Conservation (phyloP, 2,888 invertebrate species). For the Diloba caeruleocephala region DNA sequence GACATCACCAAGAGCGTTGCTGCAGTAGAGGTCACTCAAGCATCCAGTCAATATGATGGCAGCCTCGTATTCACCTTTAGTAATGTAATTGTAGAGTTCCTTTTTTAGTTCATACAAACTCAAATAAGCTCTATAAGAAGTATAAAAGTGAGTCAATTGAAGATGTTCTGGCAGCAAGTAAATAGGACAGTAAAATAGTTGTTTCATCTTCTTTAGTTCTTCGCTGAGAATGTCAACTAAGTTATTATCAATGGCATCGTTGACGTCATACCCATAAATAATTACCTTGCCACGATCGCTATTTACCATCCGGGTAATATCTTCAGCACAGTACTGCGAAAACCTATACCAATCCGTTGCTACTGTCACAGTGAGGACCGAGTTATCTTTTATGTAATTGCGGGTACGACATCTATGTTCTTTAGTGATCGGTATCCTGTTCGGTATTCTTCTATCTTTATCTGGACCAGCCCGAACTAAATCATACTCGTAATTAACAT, state of each 20-base stretch:
- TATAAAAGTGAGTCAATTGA: background rate
- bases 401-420: background rate
- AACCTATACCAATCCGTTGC: fast-evolving
- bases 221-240: background rate
- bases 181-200: conserved; percentile 22
- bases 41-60: conserved; percentile 18
- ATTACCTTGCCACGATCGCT: conserved; percentile 20
- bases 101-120: conserved; percentile 12
- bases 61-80: conserved; percentile 17
- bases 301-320: conserved; percentile 26
- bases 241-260: too few species aligned
- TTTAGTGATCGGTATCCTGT: conserved; percentile 9
- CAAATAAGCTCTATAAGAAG: conserved; percentile 14
- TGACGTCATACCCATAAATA: background rate
- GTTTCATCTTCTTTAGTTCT: conserved; percentile 7
- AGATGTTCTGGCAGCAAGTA: conserved; percentile 18
- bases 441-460: conserved; percentile 18
- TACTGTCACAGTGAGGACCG: conserved; percentile 21
- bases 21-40: conserved; percentile 2
- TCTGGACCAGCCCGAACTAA: background rate
- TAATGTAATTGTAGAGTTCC: conserved; percentile 4
- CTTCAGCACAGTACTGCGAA: background rate
- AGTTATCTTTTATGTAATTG: conserved; percentile 21
- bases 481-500: background rate
- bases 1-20: conserved; percentile 6